Base-by-base conservation (phyloP, 2,888 invertebrate species). In the Glomeris marginata region DNA sequence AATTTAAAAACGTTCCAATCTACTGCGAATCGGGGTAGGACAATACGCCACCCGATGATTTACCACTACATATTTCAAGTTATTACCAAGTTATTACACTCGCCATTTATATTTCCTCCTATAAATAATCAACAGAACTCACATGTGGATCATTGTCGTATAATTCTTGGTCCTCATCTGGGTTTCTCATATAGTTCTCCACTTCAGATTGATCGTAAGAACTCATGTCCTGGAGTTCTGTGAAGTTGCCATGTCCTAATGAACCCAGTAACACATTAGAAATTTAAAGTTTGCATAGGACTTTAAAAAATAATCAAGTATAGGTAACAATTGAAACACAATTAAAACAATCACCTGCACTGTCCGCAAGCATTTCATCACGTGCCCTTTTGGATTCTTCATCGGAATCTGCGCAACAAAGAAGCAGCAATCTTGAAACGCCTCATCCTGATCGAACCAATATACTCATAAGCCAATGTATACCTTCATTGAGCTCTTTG, bases 401-500 rank as follows among this genome's bases (percentile, higher is more conserved):
- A 21, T 11, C 37, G n/a, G 45, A 45, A 20, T 47, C 50, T 36
- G 15, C 41, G 10, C 8, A 16, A 40, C 40, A 3, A 18, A 16
- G 8, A 5, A 18, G 4, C 20, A 18, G 20, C 3, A n/a, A n/a
- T n/a, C n/a, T n/a, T n/a, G n/a, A n/a, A n/a, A n/a, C n/a, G n/a
- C n/a, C n/a, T n/a, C n/a, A n/a, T n/a, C n/a, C n/a, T n/a, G n/a
- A n/a, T n/a, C n/a, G n/a, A 3, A 16, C 15, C 38, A 16, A 3
- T 38, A 38, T 16, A 38, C n/a, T n/a, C n/a, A 38, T 38, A 38
- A 42, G 42, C 22, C 48, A 35, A 43, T 50, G 28, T 16, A 51
- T 47, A 62, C 64, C 86, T 73, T 88, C 85, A 70, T 94, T 92
- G 49, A 95, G 77, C 73, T 97, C 95, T 67, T 88, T 77, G 59